A percentile compares a stretch with the other conserved stretches of the same genome.
Evolutionary conservation across 2,888 invertebrate genomes (phyloP).

Genomic region (Cantharis lateralis): DNA sequence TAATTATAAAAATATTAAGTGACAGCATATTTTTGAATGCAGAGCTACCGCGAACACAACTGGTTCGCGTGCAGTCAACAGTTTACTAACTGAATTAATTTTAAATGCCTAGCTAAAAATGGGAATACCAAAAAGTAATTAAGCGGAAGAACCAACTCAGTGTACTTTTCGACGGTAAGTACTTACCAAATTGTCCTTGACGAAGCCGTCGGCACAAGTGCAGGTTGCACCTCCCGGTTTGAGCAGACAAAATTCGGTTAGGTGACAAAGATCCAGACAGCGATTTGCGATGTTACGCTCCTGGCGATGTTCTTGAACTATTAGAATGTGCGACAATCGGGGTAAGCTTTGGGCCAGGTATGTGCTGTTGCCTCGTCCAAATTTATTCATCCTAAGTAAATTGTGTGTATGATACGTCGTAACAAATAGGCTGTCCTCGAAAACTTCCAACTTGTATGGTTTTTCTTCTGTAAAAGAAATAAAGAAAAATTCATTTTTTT

Average conservation of each 20-base stretch:
- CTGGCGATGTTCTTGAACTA: slow-evolving; percentile 71
- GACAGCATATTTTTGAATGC: slow-evolving; percentile 9
- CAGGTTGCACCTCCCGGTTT: slow-evolving; percentile 51
- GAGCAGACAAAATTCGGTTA: slow-evolving; percentile 64
- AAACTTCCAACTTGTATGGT: slow-evolving; percentile 74
- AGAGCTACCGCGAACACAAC: neutral
- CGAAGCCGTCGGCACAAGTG: slow-evolving; percentile 52
- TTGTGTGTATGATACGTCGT: slow-evolving; percentile 67
- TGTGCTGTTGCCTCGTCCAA: slow-evolving; percentile 63
- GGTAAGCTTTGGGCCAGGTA: slow-evolving; percentile 62
- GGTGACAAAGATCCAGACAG: slow-evolving; percentile 65
- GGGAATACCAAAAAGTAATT: slow-evolving; percentile 19
- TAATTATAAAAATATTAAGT: neutral
- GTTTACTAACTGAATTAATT: neutral
- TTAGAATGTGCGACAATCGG: slow-evolving; percentile 66
- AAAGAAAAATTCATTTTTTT: neutral
- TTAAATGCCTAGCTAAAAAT: slow-evolving; percentile 10
- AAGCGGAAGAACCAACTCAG: slow-evolving; percentile 4
- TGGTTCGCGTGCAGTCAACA: neutral
- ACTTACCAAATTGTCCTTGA: slow-evolving; percentile 51
- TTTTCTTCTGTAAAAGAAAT: slow-evolving; percentile 58
- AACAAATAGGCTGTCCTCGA: slow-evolving; percentile 72
- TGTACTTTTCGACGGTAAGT: slow-evolving; percentile 6
- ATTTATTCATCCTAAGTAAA: slow-evolving; percentile 69
- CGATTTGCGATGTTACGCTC: slow-evolving; percentile 63